These are phyloP conservation scores for Dunckerocampus dactyliophorus DNA, from an alignment of 2,113 vertebrate species.

Conservation along the genomic window DNA sequence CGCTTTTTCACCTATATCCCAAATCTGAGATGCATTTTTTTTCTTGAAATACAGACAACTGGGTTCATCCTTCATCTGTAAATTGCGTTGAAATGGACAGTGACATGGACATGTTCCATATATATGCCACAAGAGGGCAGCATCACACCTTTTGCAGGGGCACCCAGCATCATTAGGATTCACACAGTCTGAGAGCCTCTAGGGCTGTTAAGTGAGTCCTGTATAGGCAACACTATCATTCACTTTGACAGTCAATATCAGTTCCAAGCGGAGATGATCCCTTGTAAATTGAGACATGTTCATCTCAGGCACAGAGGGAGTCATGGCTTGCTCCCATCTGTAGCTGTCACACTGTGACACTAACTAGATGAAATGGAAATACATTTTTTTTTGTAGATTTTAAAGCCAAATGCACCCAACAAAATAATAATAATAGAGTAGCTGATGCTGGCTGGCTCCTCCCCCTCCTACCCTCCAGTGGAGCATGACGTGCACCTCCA, in stretches of 20 bases:
- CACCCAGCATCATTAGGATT: not conserved
- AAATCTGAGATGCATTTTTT: too few species aligned
- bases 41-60: too few species aligned
- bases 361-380: not conserved
- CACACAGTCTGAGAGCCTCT: constrained; percentile 27
- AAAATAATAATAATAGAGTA: too few species aligned
- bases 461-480: too few species aligned
- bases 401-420: not conserved
- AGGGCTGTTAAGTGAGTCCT: not conserved
- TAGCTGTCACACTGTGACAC: not conserved
- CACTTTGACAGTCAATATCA: constrained; percentile 27
- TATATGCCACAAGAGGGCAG: constrained; percentile 39
- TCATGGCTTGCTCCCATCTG: not conserved
- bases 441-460: too few species aligned
- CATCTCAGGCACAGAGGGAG: constrained; percentile 21
- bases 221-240: constrained; percentile 32
- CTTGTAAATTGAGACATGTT: constrained; percentile 23
- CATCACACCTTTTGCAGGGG: constrained; percentile 6
- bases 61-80: constrained; percentile 17
- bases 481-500: too few species aligned
- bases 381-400: not conserved
- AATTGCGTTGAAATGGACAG: constrained; percentile 6
- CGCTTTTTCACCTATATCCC: too few species aligned
- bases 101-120: not conserved
- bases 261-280: constrained; percentile 18